phyloP scores from a whole-genome alignment of 2,113 vertebrate genomes.

The Gallinago paraguaiae region DNA sequence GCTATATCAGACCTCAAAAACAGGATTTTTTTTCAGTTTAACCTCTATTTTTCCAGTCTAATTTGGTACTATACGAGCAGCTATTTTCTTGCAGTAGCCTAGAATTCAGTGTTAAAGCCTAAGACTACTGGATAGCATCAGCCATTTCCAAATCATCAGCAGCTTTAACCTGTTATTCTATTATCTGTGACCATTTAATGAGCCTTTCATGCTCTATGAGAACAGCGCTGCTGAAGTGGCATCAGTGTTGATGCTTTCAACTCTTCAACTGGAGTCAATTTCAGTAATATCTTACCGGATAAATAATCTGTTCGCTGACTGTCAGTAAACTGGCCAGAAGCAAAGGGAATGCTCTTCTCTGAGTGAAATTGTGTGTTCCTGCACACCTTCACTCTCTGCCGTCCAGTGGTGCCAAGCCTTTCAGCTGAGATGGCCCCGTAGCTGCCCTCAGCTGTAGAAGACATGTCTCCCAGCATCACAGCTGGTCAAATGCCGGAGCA shows the following conservation, averaged over 20 bases:
- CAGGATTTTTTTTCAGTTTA: neutral
- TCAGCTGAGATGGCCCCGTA: neutral
- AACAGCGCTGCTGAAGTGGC: neutral
- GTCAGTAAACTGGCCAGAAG: neutral
- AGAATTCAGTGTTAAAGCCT: neutral
- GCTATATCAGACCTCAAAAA: neutral
- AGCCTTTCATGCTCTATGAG: neutral
- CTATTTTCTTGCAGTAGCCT: neutral
- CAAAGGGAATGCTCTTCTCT: neutral
- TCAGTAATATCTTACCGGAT: neutral
- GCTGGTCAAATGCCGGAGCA: neutral
- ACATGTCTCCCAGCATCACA: neutral
- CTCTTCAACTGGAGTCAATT: neutral
- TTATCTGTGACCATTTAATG: neutral
- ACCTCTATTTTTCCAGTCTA: neutral
- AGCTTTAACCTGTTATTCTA: neutral
- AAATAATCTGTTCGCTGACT: neutral
- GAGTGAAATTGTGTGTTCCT: neutral
- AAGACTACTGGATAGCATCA: neutral
- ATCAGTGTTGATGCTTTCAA: neutral
- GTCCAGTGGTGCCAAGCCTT: neutral
- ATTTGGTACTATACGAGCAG: neutral
- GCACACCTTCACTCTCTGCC: neutral
- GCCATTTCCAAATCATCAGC: neutral
- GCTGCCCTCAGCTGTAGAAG: neutral